Percentiles rank a stretch among this genome's conserved stretches.
Conservation (phyloP, 1,140 invertebrate species). For the Bombus affinis region DNA sequence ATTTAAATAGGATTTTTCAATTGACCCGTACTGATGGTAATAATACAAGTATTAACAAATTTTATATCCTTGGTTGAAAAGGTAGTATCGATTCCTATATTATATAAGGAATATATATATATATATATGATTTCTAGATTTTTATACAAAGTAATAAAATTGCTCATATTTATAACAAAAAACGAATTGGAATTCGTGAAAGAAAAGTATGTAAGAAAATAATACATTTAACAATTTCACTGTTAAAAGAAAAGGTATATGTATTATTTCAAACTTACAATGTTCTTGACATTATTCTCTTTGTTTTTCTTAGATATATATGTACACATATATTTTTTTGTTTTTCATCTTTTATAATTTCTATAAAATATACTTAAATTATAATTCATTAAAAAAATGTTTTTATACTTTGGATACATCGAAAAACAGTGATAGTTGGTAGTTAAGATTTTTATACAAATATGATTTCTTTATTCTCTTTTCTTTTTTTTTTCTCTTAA, state of each 20-base stretch:
- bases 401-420: conserved; percentile 58
- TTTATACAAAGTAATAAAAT: conserved; percentile 67
- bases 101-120: conserved; percentile 48
- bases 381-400: conserved; percentile 40
- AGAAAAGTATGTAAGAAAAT: conserved; percentile 17
- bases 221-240: conserved; percentile 28
- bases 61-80: conserved; percentile 70
- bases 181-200: conserved; percentile 14
- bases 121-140: conserved; percentile 64
- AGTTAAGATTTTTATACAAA: conserved; percentile 59
- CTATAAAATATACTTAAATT: conserved; percentile 35
- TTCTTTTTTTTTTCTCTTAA: conserved; percentile 33
- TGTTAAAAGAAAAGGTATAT: background rate
- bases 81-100: conserved; percentile 61
- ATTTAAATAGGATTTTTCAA: conserved; percentile 79
- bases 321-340: conserved; percentile 19
- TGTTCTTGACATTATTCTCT: conserved; percentile 13
- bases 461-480: conserved; percentile 43
- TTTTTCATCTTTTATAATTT: conserved; percentile 34
- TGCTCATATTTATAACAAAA: conserved; percentile 51
- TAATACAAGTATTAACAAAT: conserved; percentile 77
- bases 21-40: conserved; percentile 71
- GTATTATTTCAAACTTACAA: conserved; percentile 22
- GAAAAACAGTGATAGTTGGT: conserved; percentile 42
- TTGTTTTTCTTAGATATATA: conserved; percentile 43